Base-by-base conservation (phyloP, 2,797 vertebrate genomes). In the Bovichtus variegatus region DNA sequence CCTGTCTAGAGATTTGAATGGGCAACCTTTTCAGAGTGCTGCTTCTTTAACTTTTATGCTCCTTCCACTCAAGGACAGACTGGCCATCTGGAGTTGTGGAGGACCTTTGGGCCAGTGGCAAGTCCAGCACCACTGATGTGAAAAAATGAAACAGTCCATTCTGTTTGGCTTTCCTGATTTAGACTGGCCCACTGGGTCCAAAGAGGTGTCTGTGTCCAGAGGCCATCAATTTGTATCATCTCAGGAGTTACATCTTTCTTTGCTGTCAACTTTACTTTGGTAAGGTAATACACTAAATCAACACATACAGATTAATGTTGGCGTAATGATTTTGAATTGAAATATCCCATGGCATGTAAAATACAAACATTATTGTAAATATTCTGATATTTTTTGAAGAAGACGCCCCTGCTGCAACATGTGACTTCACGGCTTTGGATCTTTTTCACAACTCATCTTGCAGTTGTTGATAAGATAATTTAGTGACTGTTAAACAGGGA, bases 41-140 rank as follows among this genome's bases (percentile, higher is more conserved):
- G 36, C 57, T 72, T 82, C 68, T 83, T 74, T 78, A 72, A 74
- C 78, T 81, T 74, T 66, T 62, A 62, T 59, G 55, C 76, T 70
- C 1, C 51, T 47, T 53, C 74, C 69, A 82, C 65, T 85, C 76
- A 88, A 89, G 88, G 86, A 91, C 86, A 65, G 72, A 58, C 69
- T 34, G 55, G 66, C 83, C 88, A 90, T 86, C 80, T 89, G 86
- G 83, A 85, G 54, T 69, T 65, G 75, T 46, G 43, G 40, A 66
- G 83, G 76, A 84, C 70, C 74, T 87, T 53, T 76, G 68, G 36
- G 76, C 74, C 68, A 23, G 23, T 61, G 66, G 70, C 60, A 62
- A 61, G 50, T 79, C 64, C 61, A 61, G 47, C 31, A 70, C 31
- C 38, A 34, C 74, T 50, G 55, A 75, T 71, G 74, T 54, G 66